Base-by-base conservation (phyloP, 2,888 invertebrate genomes). In the Gnatocerus cornutus region DNA sequence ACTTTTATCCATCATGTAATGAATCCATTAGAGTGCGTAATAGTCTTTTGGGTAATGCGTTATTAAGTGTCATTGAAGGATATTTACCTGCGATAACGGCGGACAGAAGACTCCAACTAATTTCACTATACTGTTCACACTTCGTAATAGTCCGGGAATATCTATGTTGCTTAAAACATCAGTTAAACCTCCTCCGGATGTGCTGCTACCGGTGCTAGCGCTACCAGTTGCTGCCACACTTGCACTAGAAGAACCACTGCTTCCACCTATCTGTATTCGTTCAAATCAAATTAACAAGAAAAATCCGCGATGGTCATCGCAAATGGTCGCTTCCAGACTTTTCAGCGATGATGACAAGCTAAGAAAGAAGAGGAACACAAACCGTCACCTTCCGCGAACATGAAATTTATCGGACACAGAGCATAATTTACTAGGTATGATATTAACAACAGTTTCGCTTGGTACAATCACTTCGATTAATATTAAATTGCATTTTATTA, bases 71-170 rank as follows among this genome's bases (percentile, higher is more conserved):
- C 14, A 59, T 13, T 27, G 56, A 27, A 16, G 4, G 61, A 75
- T 78, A 79, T 64, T 80, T 84, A 84, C 85, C 84, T 85, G 84
- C 63, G 83, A 84, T 63, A 84, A 73, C 67, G 83, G 83, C 48
- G 84, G 84, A 77, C 84, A 84, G 71, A 83, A 81, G 59, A 77
- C 81, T 69, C 84, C 80, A 39, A 85, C 78, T 67, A 83, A 68
- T 77, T 80, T 82, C 61, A 85, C 82, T 75, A 83, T 80, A 78
- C 81, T 81, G 71, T 83, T 84, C 50, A 84, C 80, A 73, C 80
- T 80, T 78, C 80, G 76, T 56, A 82, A 78, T 29, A 81, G 71
- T 73, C 80, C 81, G 67, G 81, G 81, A 63, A 81, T 73, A 76
- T 82, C 82, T 68, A 82, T 79, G 76, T 76, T 78, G 69, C 78